Percentiles rank a stretch among this genome's conserved stretches.
Evolutionary conservation across 1,140 invertebrate genomes (phyloP).

Genomic region (Arion vulgaris): DNA sequence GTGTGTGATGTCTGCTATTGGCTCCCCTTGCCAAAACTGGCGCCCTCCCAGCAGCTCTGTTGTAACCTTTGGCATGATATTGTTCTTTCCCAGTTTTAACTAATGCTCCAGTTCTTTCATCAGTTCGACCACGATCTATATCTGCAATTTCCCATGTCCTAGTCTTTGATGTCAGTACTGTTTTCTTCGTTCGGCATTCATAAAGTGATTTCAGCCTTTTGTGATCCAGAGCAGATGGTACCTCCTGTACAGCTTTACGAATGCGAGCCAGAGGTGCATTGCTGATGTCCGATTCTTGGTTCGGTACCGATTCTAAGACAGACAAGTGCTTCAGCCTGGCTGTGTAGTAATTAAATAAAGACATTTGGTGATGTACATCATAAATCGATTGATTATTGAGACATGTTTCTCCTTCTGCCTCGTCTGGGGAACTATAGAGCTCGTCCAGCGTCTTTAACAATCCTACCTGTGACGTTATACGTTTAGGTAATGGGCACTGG

Average conservation of each 20-base stretch:
- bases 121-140: not conserved
- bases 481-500: not conserved
- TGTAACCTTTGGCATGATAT: not conserved
- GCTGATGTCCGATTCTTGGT: no score
- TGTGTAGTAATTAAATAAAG: slow-evolving; percentile 4
- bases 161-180: not conserved
- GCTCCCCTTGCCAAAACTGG: not conserved
- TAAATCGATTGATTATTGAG: not conserved
- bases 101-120: not conserved
- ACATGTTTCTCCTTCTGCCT: not conserved
- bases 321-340: not conserved
- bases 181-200: not conserved
- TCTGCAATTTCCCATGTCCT: not conserved
- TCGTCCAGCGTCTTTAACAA: slow-evolving; percentile 16
- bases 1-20: not conserved
- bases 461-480: not conserved
- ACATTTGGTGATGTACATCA: not conserved
- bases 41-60: not conserved
- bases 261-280: not conserved
- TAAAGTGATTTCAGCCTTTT: slow-evolving; percentile 13
- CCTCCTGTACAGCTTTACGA: not conserved
- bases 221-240: slow-evolving; percentile 5
- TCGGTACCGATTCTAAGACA: not conserved
- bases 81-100: not conserved
- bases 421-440: not conserved